Conservation (phyloP, 1,140 invertebrate species). For the Papilio dardanus region DNA sequence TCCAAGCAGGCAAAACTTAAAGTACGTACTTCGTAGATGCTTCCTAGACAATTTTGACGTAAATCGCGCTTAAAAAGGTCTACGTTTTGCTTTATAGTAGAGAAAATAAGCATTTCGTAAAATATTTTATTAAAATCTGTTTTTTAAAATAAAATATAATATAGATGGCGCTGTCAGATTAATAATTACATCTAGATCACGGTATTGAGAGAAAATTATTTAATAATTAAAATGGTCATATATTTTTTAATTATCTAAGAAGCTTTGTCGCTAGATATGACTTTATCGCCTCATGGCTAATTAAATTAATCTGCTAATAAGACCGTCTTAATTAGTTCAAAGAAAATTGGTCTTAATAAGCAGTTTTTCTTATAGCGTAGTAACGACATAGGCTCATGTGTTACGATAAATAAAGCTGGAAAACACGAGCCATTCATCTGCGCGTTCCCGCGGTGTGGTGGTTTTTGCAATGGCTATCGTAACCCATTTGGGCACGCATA, state of each 20-base stretch:
- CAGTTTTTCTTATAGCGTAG: not conserved
- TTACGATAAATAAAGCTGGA: not conserved
- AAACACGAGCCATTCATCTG: not conserved
- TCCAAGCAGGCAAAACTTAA: not conserved
- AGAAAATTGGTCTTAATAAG: not conserved
- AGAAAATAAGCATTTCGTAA: not conserved
- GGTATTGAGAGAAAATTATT: not conserved
- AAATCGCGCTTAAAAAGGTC: constrained; percentile 2
- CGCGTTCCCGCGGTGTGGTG: constrained; percentile 4
- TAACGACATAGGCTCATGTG: not conserved
- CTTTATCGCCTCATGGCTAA: too few species aligned
- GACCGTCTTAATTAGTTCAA: not conserved
- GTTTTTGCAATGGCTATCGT: constrained; percentile 20
- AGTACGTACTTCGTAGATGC: not conserved
- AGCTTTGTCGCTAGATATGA: too few species aligned
- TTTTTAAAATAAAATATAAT: not conserved
- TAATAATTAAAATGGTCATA: too few species aligned
- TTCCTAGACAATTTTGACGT: not conserved
- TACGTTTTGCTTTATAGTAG: not conserved
- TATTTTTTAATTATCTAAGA: too few species aligned
- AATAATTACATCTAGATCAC: not conserved
- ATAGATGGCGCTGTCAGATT: not conserved
- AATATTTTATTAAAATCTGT: not conserved
- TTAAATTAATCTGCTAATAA: too few species aligned
- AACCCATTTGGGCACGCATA: constrained; percentile 10